Evolutionary conservation across 2,113 vertebrate genomes (phyloP), one percentile per base, ranked within the genome.

Genomic region (Eudyptes chrysolophus): DNA sequence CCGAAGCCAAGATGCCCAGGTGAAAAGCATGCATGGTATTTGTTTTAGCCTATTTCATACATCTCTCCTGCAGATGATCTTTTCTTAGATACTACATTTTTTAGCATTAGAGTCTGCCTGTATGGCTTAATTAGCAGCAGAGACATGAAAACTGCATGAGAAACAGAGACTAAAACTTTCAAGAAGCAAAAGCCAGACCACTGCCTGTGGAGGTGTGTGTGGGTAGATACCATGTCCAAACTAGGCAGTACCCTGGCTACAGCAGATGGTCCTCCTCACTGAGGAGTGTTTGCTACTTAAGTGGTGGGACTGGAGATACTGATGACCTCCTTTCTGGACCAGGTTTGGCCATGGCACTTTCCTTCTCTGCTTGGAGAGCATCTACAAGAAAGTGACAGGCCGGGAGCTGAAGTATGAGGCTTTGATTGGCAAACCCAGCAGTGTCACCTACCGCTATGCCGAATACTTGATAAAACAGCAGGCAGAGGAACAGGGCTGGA

Each of bases 321-420:
- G 57, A 95, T 54, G 19, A 34, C 16, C 29, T 86, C 54, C 70
- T 85, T 77, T 77, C 85, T 75, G 90, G 52, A 83, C 71, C 95
- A 99, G 99, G 98, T 99, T 99, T 94, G 99, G 99, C 88, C 99
- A 99, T 0, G 99, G 99, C 57, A 99, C 99, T 94, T 99, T 99
- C 91, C 98, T 99, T 42, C 98, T 99, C 42, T 99, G 99, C 95
- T 92, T 99, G 96, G 99, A 99, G 96, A 98, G 91, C 91, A 97
- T 99, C 91, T 99, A 99, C 97, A 99, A 97, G 97, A 99, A 99
- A 94, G 96, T 99, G 60, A 99, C 99, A 0, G 99, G 99, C 69
- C 97, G 78, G 44, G 98, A 99, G 18, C 98, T 99, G 96, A 98
- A 98, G 65, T 99, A 99, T 0, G 98, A 99, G 84, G 99, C 99